A percentile compares a stretch with the other conserved stretches of the same genome.
These are phyloP conservation scores for Gallinago nigripennis DNA, from an alignment of 2,797 vertebrate species.

Conservation along the genomic window DNA sequence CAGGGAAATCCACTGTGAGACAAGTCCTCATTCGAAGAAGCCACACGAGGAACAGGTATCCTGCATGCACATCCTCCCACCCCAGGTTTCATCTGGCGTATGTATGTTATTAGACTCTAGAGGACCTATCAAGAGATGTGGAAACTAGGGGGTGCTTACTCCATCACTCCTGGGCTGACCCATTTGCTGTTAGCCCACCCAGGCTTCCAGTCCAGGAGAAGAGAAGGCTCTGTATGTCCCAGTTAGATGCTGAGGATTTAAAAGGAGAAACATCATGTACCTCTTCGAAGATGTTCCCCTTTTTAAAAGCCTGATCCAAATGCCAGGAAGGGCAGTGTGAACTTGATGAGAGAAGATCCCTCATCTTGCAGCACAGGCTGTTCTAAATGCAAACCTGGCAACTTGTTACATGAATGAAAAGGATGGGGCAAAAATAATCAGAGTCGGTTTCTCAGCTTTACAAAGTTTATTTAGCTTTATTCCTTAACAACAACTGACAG, in stretches of 20 bases:
- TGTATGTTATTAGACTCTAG: background rate
- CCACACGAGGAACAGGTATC: background rate
- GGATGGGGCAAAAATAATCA: background rate
- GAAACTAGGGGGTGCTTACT: background rate
- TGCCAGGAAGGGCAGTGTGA: background rate
- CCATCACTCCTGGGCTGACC: background rate
- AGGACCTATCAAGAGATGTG: background rate
- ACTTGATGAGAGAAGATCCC: background rate
- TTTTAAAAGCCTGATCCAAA: background rate
- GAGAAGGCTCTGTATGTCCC: background rate
- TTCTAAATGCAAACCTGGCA: background rate
- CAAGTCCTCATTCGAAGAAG: background rate
- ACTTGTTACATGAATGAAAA: background rate
- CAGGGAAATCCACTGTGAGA: fast-evolving
- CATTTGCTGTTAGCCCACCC: background rate
- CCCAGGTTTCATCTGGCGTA: background rate
- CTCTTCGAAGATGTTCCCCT: background rate
- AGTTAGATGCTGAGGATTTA: background rate
- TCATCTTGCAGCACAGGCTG: background rate
- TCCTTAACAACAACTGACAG: background rate
- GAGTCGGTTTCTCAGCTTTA: background rate
- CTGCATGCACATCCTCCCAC: fast-evolving
- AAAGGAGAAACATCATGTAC: background rate
- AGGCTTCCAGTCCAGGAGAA: background rate
- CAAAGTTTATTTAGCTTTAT: background rate